A percentile compares a stretch with the other conserved stretches of the same genome.
Evolutionary conservation across 2,888 invertebrate genomes (phyloP).

Genomic region (Linnaemya tessellans): DNA sequence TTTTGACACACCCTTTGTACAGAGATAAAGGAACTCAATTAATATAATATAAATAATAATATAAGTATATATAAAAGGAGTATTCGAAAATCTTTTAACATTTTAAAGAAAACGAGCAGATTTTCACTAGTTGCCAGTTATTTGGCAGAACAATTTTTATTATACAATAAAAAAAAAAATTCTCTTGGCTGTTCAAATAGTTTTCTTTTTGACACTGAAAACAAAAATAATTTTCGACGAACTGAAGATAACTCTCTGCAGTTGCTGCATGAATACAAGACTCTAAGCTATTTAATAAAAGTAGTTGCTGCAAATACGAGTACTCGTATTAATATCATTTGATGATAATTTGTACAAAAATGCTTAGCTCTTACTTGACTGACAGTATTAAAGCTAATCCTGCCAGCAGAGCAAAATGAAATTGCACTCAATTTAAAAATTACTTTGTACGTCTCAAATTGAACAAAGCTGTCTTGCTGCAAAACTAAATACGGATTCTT

Average conservation of each 20-base stretch:
- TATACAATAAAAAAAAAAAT: too few relatives aligned
- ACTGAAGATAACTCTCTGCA: background rate
- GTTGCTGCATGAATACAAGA: background rate
- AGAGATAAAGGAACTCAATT: too few relatives aligned
- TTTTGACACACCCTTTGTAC: too few relatives aligned
- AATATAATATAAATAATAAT: too few relatives aligned
- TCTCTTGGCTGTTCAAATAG: too few relatives aligned
- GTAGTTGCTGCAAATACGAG: background rate
- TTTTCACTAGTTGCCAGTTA: too few relatives aligned
- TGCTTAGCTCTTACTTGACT: constrained; percentile 27
- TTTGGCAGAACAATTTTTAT: too few relatives aligned
- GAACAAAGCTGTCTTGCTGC: background rate
- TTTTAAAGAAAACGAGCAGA: too few relatives aligned
- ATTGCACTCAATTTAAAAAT: constrained; percentile 38
- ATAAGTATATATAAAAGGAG: too few relatives aligned
- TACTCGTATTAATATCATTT: background rate
- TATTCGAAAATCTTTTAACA: too few relatives aligned
- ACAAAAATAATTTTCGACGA: background rate
- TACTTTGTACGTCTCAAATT: constrained; percentile 31
- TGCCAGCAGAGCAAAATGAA: background rate
- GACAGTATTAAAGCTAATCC: constrained; percentile 15
- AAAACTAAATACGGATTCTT: background rate
- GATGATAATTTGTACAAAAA: constrained; percentile 9
- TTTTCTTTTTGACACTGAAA: too few relatives aligned
- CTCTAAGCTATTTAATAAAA: background rate